Percentiles rank a stretch among this genome's conserved stretches.
Conservation (phyloP, 2,797 vertebrate species). For the Galaxias olidus region DNA sequence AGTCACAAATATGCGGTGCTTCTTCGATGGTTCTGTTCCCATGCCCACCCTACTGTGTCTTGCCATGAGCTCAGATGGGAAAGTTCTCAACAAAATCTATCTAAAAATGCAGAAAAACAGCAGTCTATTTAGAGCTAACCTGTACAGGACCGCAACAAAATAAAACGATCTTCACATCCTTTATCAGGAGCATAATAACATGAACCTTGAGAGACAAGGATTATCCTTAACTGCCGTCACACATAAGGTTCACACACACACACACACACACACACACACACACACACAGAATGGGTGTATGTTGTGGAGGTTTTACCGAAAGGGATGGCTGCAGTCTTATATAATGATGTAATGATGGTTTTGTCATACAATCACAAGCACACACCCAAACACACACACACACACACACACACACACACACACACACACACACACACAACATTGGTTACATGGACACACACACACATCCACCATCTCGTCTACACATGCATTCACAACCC, state of each 20-base stretch:
- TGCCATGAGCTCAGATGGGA: too few relatives aligned
- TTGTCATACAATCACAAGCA: constrained; percentile 1
- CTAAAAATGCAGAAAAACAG: too few relatives aligned
- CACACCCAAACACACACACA: not conserved
- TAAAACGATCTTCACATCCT: too few relatives aligned
- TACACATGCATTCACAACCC: not conserved
- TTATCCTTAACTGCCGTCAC: too few relatives aligned
- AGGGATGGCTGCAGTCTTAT: not conserved
- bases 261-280: constrained; percentile 5
- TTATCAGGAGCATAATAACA: too few relatives aligned
- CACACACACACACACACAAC: constrained; percentile 1
- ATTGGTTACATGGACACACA: not conserved
- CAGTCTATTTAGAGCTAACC: too few relatives aligned
- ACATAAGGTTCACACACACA: constrained; percentile 10
- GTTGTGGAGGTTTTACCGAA: too few relatives aligned
- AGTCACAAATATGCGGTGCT: constrained; percentile 70
- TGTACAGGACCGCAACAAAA: too few relatives aligned
- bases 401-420: not conserved
- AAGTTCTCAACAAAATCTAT: too few relatives aligned
- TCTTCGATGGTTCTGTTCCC: constrained; percentile 39
- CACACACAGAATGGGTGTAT: not conserved
- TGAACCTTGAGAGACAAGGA: too few relatives aligned
- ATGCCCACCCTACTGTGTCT: too few relatives aligned
- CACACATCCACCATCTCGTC: not conserved
- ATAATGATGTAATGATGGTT: not conserved